Conservation (phyloP, 2,797 vertebrate genomes). For the Glossophaga mutica region DNA sequence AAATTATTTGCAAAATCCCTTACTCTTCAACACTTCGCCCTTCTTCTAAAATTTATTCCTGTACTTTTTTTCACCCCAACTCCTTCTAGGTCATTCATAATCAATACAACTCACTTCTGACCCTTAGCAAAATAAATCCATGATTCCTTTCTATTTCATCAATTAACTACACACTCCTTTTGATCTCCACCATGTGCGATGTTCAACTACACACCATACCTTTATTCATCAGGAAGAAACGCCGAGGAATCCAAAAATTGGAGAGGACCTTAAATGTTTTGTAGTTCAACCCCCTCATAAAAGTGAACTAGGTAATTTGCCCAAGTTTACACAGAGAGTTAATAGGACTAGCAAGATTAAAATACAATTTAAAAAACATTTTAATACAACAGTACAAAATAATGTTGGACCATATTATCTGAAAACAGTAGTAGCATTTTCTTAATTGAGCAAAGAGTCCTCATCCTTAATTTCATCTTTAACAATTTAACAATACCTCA, state of each 20-base stretch:
- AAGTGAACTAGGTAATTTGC: slow-evolving; percentile 13
- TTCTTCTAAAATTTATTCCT: slow-evolving; percentile 23
- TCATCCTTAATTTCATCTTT: neutral
- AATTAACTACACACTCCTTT: neutral
- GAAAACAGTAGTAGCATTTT: slow-evolving; percentile 26
- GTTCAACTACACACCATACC: neutral
- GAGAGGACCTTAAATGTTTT: neutral
- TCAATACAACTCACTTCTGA: neutral
- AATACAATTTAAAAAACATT: neutral
- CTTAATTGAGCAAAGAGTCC: neutral
- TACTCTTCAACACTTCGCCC: neutral
- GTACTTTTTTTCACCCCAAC: neutral
- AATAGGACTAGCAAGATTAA: neutral
- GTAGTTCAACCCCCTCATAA: neutral
- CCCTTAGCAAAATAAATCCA: slow-evolving; percentile 14
- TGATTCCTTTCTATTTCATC: slow-evolving; percentile 20
- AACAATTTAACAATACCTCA: neutral
- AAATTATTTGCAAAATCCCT: neutral
- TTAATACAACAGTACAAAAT: neutral
- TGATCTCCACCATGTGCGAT: neutral
- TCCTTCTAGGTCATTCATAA: slow-evolving; percentile 1
- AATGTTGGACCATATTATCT: neutral
- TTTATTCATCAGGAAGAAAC: slow-evolving; percentile 35
- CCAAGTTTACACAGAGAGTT: slow-evolving; percentile 25
- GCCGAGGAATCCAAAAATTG: neutral